phyloP scores from a whole-genome alignment of 2,113 vertebrate genomes.

The Redunca redunca region DNA sequence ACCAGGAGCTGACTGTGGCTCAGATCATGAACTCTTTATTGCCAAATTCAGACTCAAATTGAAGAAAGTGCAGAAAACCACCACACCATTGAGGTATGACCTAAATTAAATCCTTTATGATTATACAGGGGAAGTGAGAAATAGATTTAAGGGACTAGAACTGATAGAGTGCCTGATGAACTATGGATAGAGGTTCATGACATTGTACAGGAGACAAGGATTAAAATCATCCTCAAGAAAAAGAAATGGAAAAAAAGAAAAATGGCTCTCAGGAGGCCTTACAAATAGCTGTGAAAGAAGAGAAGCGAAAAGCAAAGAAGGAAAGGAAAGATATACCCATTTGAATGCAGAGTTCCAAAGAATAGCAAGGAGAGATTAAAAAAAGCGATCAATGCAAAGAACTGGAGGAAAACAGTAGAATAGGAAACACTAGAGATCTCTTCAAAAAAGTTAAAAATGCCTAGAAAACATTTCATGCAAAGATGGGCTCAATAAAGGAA shows the following conservation, averaged over 20 bases:
- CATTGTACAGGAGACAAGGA: not conserved
- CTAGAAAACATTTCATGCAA: not conserved
- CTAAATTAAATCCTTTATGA: not conserved
- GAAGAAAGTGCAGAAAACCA: not conserved
- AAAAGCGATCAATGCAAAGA: not conserved
- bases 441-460: not conserved
- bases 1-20: not conserved
- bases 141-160: not conserved
- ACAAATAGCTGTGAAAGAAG: not conserved
- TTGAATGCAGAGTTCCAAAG: not conserved
- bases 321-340: not conserved
- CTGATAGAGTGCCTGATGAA: not conserved
- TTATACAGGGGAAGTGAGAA: not conserved
- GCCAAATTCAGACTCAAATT: not conserved
- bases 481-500: not conserved
- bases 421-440: not conserved
- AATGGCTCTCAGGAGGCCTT: not conserved
- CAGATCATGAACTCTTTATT: not conserved
- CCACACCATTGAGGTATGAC: not conserved
- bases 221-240: not conserved
- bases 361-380: not conserved
- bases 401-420: not conserved
- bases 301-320: not conserved
- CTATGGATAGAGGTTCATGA: fast-evolving
- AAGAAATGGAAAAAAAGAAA: not conserved